These are phyloP conservation scores for Peucedramus taeniatus DNA, from an alignment of 2,113 vertebrate species.

Conservation along the genomic window DNA sequence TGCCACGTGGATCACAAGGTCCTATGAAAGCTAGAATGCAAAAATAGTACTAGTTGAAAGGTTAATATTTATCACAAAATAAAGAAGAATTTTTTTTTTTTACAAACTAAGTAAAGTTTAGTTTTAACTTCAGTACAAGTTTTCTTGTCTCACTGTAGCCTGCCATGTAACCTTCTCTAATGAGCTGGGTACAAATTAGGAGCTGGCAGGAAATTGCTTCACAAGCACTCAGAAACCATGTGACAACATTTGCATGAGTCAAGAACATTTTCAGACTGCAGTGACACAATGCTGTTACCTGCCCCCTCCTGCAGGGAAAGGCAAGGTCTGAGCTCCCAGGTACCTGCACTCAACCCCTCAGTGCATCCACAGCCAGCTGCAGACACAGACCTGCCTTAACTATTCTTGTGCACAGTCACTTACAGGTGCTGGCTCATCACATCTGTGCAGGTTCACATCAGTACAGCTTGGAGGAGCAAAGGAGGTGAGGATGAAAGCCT, in stretches of 20 bases:
- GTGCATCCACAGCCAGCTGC: neutral
- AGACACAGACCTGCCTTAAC: neutral
- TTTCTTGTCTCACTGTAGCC: neutral
- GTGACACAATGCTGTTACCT: neutral
- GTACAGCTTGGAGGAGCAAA: neutral
- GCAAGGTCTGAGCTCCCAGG: neutral
- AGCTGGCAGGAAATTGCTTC: constrained; percentile 18
- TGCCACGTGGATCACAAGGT: neutral
- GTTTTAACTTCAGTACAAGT: neutral
- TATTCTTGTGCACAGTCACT: neutral
- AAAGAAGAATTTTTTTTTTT: neutral
- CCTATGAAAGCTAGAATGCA: neutral
- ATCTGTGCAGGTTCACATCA: neutral
- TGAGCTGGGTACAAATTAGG: constrained; percentile 3
- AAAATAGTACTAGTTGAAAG: neutral
- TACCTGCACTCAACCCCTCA: neutral
- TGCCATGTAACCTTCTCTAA: constrained; percentile 3
- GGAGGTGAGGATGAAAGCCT: neutral
- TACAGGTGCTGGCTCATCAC: neutral
- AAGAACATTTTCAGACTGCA: neutral
- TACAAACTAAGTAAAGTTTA: neutral
- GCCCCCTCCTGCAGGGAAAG: neutral
- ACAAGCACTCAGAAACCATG: neutral
- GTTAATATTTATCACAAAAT: neutral
- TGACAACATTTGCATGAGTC: constrained; percentile 33